Percentiles rank a stretch among this genome's conserved stretches.
Conservation (phyloP, 2,888 invertebrate species). For the Scaptomyza flava region DNA sequence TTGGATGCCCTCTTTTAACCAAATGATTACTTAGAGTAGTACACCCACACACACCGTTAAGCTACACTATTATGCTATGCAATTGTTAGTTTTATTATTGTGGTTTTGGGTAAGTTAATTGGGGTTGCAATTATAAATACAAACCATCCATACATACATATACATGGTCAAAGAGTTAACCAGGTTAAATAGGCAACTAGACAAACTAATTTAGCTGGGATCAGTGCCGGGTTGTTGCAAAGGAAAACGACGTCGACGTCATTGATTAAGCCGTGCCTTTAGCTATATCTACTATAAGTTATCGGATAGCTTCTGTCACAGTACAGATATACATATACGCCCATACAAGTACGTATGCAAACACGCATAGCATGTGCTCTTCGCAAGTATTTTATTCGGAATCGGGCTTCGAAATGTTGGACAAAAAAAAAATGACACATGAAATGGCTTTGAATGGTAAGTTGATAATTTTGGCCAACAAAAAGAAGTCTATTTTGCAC, state of each 20-base stretch:
- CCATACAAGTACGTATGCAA: slow-evolving; percentile 39
- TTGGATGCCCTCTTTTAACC: slow-evolving; percentile 35
- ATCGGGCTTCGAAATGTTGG: slow-evolving; percentile 81
- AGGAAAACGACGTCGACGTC: neutral
- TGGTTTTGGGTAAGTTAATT: slow-evolving; percentile 46
- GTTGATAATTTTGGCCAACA: slow-evolving; percentile 52
- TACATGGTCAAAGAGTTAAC: slow-evolving; percentile 19
- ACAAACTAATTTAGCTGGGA: slow-evolving; percentile 48
- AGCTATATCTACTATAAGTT: neutral
- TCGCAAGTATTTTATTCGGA: slow-evolving; percentile 77
- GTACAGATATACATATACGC: slow-evolving; percentile 24
- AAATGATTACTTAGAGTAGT: slow-evolving; percentile 47
- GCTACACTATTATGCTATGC: slow-evolving; percentile 40
- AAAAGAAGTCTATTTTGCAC: slow-evolving; percentile 39
- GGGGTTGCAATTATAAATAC: slow-evolving; percentile 58
- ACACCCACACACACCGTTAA: slow-evolving; percentile 45
- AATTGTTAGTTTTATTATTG: slow-evolving; percentile 48
- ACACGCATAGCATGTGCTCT: slow-evolving; percentile 65
- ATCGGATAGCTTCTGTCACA: neutral
- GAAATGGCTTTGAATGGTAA: slow-evolving; percentile 83
- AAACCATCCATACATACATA: slow-evolving; percentile 25
- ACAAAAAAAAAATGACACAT: slow-evolving; percentile 81
- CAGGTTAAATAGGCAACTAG: slow-evolving; percentile 34
- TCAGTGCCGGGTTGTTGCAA: slow-evolving; percentile 10
- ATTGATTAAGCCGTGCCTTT: slow-evolving; percentile 8